phyloP scores from a whole-genome alignment of 2,797 vertebrate species.

The Phyllotis vaccarum region DNA sequence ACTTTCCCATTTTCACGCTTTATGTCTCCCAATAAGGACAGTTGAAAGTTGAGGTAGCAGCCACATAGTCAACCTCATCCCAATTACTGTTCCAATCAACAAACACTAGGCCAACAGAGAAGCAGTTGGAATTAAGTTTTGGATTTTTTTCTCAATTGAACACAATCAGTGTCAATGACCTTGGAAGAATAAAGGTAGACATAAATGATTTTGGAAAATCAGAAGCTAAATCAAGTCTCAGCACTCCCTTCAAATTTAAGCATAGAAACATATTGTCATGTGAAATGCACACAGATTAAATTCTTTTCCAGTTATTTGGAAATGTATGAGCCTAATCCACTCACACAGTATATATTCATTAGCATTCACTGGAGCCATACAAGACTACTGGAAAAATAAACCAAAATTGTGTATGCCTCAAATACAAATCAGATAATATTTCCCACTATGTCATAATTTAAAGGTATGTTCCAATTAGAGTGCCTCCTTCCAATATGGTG shows the following conservation, averaged over 20 bases:
- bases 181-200: background rate
- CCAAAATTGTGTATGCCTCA: background rate
- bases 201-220: background rate
- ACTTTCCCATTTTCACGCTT: background rate
- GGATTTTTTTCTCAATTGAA: background rate
- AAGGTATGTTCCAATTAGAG: background rate
- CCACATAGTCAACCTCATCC: background rate
- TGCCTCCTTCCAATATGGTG: background rate
- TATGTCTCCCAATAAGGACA: background rate
- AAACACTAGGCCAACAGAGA: background rate
- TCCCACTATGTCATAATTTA: background rate
- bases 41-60: background rate
- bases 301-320: background rate
- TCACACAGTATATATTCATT: background rate
- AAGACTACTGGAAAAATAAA: background rate
- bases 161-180: background rate
- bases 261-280: background rate
- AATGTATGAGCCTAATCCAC: background rate
- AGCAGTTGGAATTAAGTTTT: background rate
- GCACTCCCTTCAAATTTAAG: background rate
- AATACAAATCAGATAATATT: background rate
- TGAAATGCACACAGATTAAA: background rate
- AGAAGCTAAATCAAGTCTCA: fast-evolving
- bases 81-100: background rate
- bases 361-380: background rate